Percentiles rank a stretch among this genome's conserved stretches.
Conservation (phyloP, 2,888 invertebrate genomes). For the Dasypogon diadema region DNA sequence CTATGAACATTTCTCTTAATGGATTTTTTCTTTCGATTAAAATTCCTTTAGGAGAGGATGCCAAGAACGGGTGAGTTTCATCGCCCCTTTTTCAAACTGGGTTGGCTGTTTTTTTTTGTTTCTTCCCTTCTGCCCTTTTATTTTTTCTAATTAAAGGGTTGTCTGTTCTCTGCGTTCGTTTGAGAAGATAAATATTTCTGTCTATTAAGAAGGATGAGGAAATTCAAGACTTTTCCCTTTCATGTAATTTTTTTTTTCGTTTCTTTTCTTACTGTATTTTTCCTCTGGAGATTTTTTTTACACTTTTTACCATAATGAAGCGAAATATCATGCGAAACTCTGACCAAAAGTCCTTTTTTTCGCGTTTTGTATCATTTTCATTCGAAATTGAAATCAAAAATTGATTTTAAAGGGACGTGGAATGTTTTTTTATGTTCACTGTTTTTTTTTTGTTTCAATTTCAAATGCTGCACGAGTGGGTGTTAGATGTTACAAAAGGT, state of each 20-base stretch:
- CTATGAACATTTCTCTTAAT: constrained; percentile 46
- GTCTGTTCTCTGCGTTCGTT: constrained; percentile 42
- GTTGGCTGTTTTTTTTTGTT: constrained; percentile 34
- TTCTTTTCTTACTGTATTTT: no score
- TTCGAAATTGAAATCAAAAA: constrained; percentile 49
- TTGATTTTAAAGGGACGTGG: constrained; percentile 37
- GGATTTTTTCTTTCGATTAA: constrained; percentile 50
- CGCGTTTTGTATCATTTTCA: constrained; percentile 41
- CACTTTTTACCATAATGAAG: constrained; percentile 39
- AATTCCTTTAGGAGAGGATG: constrained; percentile 43
- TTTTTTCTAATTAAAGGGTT: constrained; percentile 52
- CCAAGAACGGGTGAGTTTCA: constrained; percentile 23
- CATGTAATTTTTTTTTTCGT: constrained; percentile 23
- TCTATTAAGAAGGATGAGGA: constrained; percentile 46
- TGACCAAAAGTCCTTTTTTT: constrained; percentile 13
- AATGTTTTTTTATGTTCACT: constrained; percentile 1
- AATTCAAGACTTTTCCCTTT: constrained; percentile 50
- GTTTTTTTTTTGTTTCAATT: constrained; percentile 23
- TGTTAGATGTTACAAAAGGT: constrained; percentile 16
- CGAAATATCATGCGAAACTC: constrained; percentile 43
- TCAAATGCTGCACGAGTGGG: neutral
- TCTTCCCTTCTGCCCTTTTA: constrained; percentile 49
- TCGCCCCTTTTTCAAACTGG: constrained; percentile 41
- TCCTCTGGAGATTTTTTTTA: constrained; percentile 9
- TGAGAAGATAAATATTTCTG: constrained; percentile 48